Conservation (phyloP, 2,797 vertebrate genomes). For the Austrolebias charrua region DNA sequence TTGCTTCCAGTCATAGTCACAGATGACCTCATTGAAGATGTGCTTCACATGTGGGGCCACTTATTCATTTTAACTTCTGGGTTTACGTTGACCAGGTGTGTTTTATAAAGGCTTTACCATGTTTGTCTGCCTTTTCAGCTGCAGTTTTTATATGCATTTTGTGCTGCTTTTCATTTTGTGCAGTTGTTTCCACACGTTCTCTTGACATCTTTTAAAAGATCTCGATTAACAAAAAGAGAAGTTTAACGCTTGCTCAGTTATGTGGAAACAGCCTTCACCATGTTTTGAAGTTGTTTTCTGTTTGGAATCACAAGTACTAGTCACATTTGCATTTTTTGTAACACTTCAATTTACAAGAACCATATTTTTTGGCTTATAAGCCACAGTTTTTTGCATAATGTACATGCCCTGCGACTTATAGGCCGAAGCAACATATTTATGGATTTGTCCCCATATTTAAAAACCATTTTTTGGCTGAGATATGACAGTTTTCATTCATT, state of each 20-base stretch:
- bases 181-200: conserved; percentile 12
- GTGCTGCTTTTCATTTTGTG: conserved; percentile 22
- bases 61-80: conserved; percentile 72
- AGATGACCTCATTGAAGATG: conserved; percentile 50
- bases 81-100: conserved; percentile 44
- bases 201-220: conserved; percentile 39
- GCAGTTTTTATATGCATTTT: too few species aligned
- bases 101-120: conserved; percentile 53
- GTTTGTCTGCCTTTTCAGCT: conserved; percentile 27
- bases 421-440: too few species aligned
- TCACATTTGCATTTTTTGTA: neutral
- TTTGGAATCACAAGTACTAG: neutral
- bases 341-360: too few species aligned
- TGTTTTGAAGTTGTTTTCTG: too few species aligned
- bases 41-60: conserved; percentile 61
- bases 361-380: too few species aligned
- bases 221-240: conserved; percentile 63
- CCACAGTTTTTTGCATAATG: too few species aligned
- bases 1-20: conserved; percentile 21
- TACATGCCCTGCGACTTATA: too few species aligned
- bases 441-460: too few species aligned
- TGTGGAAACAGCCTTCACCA: conserved; percentile 48
- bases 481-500: too few species aligned
- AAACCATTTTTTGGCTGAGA: too few species aligned
- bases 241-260: conserved; percentile 69